Evolutionary conservation across 2,888 invertebrate genomes (phyloP).

Genomic region (Agrotis clavis): DNA sequence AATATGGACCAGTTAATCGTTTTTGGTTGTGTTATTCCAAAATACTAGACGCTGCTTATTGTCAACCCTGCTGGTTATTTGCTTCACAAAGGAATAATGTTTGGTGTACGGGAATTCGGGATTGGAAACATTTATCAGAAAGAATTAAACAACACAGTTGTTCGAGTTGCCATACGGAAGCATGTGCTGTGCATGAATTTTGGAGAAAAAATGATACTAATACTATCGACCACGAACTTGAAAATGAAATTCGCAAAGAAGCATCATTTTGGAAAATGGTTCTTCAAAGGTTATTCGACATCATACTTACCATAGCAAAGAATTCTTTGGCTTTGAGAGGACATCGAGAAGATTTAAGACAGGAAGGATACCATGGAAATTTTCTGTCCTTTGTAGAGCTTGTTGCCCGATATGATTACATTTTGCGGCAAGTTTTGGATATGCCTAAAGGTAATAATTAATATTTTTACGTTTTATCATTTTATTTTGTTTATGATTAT

Average conservation of each 20-base stretch:
- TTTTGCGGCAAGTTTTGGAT: slow-evolving; percentile 7
- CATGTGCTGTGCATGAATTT: slow-evolving; percentile 1
- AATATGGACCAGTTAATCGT: slow-evolving; percentile 4
- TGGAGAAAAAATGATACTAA: neutral
- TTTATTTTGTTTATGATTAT: too few relatives aligned
- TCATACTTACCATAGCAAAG: neutral
- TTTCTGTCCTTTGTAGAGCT: neutral
- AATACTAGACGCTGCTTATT: neutral
- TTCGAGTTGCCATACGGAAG: neutral
- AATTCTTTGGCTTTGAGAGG: neutral
- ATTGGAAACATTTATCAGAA: too few relatives aligned
- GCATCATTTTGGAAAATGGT: slow-evolving; percentile 3
- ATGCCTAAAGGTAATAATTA: neutral
- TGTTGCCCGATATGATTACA: slow-evolving; percentile 1
- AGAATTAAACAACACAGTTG: too few relatives aligned
- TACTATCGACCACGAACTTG: slow-evolving; percentile 5
- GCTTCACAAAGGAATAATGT: too few relatives aligned
- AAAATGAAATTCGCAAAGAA: slow-evolving; percentile 10
- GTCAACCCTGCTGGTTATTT: too few relatives aligned
- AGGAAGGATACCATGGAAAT: too few relatives aligned
- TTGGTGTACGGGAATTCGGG: too few relatives aligned
- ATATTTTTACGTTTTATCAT: neutral
- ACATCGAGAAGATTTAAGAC: neutral
- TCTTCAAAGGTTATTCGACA: slow-evolving; percentile 1
- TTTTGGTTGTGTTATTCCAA: slow-evolving; percentile 2